Evolutionary conservation across 2,113 vertebrate species (phyloP), one percentile per base, ranked within the genome.

Genomic region (Seriola aureovittata): DNA sequence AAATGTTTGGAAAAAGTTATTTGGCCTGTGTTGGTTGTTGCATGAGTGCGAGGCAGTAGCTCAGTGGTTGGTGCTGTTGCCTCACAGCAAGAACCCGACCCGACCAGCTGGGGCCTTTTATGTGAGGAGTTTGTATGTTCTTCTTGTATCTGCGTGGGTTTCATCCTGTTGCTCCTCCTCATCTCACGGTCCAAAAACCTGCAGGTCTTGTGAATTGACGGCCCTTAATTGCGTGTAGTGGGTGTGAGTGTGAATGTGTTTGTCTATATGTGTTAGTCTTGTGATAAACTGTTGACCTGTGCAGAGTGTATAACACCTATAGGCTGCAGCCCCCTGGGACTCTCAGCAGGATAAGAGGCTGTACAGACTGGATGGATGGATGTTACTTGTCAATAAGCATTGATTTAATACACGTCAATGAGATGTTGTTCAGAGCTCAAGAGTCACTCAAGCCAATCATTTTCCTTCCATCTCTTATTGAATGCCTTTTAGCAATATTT

Each of bases 371-470:
- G 62, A 75, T 50, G 57, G 72, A 78, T 69, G 52, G 68, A 83
- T 78, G 69, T 58, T 46, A 38, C 70, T 50, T 67, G 71, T 68
- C 81, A 57, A 76, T 67, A 70, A 58, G 32, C 38, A 86, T 59
- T 80, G 73, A 88, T 80, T 73, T 72, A 75, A 86, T 84, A 58
- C 11, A 0, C 74, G 68, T 86, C 70, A 66, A 3, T 21, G 8
- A 23, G 54, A 57, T 12, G 3, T 5, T 57, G n/a, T n/a, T 55
- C 52, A 14, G n/a, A 42, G 34, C 44, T 66, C 46, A 52, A 50
- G 64, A 44, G 50, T 66, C 71, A 59, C 66, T 59, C 16, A 23
- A 60, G 55, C 50, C 36, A 69, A 63, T 40, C 0, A 29, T 44
- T 58, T 74, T 36, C 44, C 25, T 54, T 57, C 4, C 32, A 67